phyloP scores from a whole-genome alignment of 2,888 invertebrate species.

The Pheosia tremula region DNA sequence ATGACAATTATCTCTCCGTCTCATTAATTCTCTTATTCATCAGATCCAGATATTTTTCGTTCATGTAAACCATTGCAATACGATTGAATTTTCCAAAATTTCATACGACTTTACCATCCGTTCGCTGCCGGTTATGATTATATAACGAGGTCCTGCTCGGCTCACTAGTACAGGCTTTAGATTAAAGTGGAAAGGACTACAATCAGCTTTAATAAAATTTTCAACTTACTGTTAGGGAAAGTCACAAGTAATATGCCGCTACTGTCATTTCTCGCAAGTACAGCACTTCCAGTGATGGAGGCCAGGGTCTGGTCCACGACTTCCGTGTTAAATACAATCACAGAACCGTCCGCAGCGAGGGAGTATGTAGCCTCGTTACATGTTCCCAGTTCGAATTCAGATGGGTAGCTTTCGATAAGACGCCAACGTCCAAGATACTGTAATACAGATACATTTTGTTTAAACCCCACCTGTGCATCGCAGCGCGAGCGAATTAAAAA shows the following conservation, averaged over 20 bases:
- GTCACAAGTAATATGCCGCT: slow-evolving; percentile 81
- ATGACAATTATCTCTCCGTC: too few species aligned
- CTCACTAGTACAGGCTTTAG: too few species aligned
- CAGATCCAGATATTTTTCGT: too few species aligned
- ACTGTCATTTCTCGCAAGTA: slow-evolving; percentile 59
- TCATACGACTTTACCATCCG: too few species aligned
- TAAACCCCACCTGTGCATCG: too few species aligned
- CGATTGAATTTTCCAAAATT: too few species aligned
- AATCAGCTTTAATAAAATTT: not conserved
- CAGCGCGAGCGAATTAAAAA: too few species aligned
- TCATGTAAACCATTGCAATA: too few species aligned
- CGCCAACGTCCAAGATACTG: slow-evolving; percentile 80
- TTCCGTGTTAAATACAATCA: slow-evolving; percentile 54
- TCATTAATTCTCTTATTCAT: too few species aligned
- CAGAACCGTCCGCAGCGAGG: slow-evolving; percentile 44
- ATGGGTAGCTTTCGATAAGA: slow-evolving; percentile 85
- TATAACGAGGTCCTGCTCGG: too few species aligned
- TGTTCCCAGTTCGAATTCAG: slow-evolving; percentile 83
- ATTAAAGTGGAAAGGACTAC: too few species aligned
- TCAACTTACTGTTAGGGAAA: slow-evolving; percentile 55
- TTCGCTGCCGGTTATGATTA: too few species aligned
- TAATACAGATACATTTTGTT: slow-evolving; percentile 15
- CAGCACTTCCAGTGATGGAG: slow-evolving; percentile 78
- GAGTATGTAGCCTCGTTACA: slow-evolving; percentile 85
- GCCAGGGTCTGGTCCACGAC: slow-evolving; percentile 70